A percentile compares a stretch with the other conserved stretches of the same genome.
phyloP scores from a whole-genome alignment of 2,888 invertebrate species.

The Phengaris arion region DNA sequence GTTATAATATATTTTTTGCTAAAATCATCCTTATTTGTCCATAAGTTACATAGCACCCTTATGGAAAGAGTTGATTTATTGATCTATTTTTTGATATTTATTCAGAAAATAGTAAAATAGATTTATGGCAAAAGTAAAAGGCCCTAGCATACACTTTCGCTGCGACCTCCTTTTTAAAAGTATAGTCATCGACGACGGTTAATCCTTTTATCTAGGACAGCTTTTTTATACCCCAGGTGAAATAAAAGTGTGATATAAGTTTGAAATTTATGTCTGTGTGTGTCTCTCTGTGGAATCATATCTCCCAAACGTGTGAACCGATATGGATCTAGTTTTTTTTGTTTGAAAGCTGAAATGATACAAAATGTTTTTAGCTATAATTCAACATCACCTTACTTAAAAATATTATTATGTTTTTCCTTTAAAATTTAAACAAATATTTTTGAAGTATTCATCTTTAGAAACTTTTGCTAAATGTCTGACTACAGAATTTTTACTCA shows the following conservation, averaged over 20 bases:
- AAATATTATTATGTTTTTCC: too few species aligned
- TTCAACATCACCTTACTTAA: too few species aligned
- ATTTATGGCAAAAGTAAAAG: constrained; percentile 28
- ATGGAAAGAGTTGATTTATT: constrained; percentile 28
- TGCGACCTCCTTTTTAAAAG: constrained; percentile 10
- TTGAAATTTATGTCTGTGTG: too few species aligned
- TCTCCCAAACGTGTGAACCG: too few species aligned
- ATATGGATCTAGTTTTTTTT: too few species aligned
- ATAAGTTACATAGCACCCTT: not conserved
- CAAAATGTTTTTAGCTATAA: too few species aligned
- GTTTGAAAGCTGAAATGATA: too few species aligned
- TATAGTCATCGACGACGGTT: not conserved
- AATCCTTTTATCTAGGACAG: not conserved
- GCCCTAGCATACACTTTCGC: constrained; percentile 8
- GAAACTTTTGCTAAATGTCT: too few species aligned
- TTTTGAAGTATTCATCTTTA: too few species aligned
- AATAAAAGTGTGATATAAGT: not conserved
- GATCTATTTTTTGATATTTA: constrained; percentile 26
- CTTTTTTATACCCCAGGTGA: not conserved
- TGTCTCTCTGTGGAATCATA: too few species aligned
- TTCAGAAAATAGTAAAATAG: constrained; percentile 29
- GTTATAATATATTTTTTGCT: constrained; percentile 20
- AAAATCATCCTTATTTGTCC: constrained; percentile 24
- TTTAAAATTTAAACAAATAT: too few species aligned
- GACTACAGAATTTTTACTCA: too few species aligned